phyloP scores from a whole-genome alignment of 1,140 invertebrate genomes.

The Hetaerina americana region DNA sequence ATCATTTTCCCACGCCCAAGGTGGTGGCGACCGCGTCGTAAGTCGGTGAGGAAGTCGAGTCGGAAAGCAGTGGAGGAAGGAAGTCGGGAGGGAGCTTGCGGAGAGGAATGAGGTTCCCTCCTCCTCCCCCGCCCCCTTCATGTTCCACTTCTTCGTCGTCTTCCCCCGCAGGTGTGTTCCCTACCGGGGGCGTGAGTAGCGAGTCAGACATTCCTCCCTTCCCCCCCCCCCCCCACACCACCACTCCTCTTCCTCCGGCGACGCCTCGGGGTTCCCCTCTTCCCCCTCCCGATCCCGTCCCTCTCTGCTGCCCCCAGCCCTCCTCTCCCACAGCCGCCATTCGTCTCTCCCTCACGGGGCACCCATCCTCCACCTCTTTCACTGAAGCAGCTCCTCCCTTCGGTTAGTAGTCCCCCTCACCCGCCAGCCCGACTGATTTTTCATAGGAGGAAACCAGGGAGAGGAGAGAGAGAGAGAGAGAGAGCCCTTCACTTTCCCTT shows the following conservation, averaged over 20 bases:
- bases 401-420: too few relatives aligned
- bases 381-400: too few relatives aligned
- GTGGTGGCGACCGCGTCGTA: background rate
- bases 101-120: too few relatives aligned
- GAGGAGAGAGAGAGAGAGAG: too few relatives aligned
- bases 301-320: background rate
- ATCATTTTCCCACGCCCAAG: background rate
- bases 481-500: background rate
- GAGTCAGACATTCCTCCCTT: background rate
- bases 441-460: too few relatives aligned
- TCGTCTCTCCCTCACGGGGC: background rate
- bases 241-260: background rate
- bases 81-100: too few relatives aligned
- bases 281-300: background rate
- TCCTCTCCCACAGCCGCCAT: background rate
- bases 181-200: background rate
- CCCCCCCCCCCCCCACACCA: background rate
- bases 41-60: too few relatives aligned
- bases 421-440: too few relatives aligned
- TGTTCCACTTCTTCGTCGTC: background rate
- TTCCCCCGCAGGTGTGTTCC: background rate
- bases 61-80: too few relatives aligned
- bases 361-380: too few relatives aligned
- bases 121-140: background rate
- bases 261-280: background rate